Base-by-base conservation (phyloP, 2,888 invertebrate species). In the Brachyptera putata region DNA sequence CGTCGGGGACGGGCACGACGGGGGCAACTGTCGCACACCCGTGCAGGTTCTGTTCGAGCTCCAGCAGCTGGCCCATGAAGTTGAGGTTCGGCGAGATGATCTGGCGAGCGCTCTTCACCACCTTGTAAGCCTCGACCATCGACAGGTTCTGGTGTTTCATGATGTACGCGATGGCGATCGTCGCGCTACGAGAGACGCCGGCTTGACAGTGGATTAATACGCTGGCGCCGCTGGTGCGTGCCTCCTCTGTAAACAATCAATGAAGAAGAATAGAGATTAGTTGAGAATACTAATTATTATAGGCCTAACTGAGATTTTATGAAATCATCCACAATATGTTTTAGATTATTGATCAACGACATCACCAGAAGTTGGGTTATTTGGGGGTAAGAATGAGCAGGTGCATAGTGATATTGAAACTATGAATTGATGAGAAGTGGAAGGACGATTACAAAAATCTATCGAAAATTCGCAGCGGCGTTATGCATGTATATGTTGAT, bases 41-140 rank as follows among this genome's bases (percentile, higher is more conserved):
- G 58, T 80, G 77, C 66, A 88, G 75, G 68, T 79, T 83, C 72
- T 89, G 85, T 73, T 91, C 91, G 69, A 89, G 79, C 73, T 95
- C 93, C 67, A 88, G 78, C 67, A 96, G 78, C 76, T 96, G 96
- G 16, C 86, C 89, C 84, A 95, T 89, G 77, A 96, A 96, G 73
- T 95, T 96, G 63, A 95, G 81, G 76, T 96, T 96, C 1, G 96
- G 96, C 61, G 95, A 94, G 70, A 96, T 95, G 72, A 95, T 95
- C 62, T 87, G 84, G 56, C 96, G 81, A 61, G 87, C 86, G 66
- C 84, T 82, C 73, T 92, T 90, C 60, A 96, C 95, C 72, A 87
- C 83, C 69, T 87, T 84, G 77, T 89, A 94, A 0, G 95, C 95
- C 71, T 95, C 92, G 46, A 90, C 83, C 79, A 89, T 89, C 37